Evolutionary conservation across 1,140 invertebrate genomes (phyloP), one percentile per base, ranked within the genome.

Genomic region (Sycophila sp.): DNA sequence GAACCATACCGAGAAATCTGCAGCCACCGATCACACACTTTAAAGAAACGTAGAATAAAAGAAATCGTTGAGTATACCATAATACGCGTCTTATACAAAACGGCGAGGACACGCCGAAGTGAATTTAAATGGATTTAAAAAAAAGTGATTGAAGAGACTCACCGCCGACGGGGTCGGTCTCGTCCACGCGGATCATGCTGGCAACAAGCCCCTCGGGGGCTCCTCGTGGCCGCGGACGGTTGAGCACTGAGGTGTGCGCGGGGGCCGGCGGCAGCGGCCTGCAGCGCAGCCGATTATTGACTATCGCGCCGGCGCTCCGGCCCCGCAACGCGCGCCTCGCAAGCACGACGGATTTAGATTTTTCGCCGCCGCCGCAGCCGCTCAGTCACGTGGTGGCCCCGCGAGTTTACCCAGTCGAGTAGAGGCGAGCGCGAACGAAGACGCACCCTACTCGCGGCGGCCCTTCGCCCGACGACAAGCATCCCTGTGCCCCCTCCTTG

Each of bases 121-220:
- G n/a, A n/a, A n/a, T n/a, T n/a, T n/a, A n/a, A n/a, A n/a, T n/a
- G n/a, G n/a, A n/a, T n/a, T n/a, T n/a, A 56, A 71, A 38, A 64
- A 55, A 3, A 58, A 5, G 13, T 15, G 11, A 11, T 7, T 36
- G 72, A 34, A 32, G 32, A n/a, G n/a, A 59, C 90, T 93, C 90
- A 94, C 93, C 93, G 86, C 93, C 93, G 75, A 94, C 90, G 73
- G 93, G 94, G 84, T 95, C 94, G 75, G 89, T 91, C 82, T 95
- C 94, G 86, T 95, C 94, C 56, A 95, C 93, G 80, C 92, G 91
- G 84, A 95, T 94, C 93, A 94, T 94, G 40, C 74, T 80, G n/a
- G n/a, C n/a, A n/a, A n/a, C n/a, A n/a, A n/a, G n/a, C n/a, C n/a
- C n/a, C n/a, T n/a, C n/a, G n/a, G n/a, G n/a, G n/a, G n/a, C n/a